Conservation (phyloP, 2,113 vertebrate genomes). For the Pungitius pungitius region DNA sequence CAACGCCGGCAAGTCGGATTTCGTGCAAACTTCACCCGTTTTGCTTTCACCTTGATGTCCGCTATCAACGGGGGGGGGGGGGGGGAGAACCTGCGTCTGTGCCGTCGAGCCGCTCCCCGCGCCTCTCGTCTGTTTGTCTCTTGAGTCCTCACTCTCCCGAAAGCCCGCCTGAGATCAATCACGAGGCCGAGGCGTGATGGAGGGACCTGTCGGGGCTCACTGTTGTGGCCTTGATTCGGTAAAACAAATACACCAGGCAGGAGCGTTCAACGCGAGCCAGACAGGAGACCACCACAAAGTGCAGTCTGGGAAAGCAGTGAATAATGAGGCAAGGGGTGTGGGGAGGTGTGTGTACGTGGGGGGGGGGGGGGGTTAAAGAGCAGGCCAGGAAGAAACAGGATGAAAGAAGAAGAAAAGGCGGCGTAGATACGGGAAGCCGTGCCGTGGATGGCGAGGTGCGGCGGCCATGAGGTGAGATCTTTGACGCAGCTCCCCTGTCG, state of each 20-base stretch:
- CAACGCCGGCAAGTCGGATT: constrained; percentile 37
- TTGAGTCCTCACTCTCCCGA: constrained; percentile 63
- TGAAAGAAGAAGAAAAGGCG: no score
- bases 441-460: no score
- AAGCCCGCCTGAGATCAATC: constrained; percentile 78
- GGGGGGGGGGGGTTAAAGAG: constrained; percentile 56
- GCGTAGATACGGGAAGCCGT: no score
- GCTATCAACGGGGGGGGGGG: background rate
- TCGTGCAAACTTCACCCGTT: constrained; percentile 30
- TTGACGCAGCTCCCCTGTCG: constrained; percentile 42
- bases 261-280: constrained; percentile 45
- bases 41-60: constrained; percentile 38
- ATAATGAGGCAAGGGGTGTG: constrained; percentile 49
- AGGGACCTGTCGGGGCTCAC: constrained; percentile 74
- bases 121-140: constrained; percentile 53
- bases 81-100: background rate
- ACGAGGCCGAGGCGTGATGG: constrained; percentile 71
- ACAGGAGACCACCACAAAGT: constrained; percentile 56
- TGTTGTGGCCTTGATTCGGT: constrained; percentile 76
- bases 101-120: constrained; percentile 5
- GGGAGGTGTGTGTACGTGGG: no score
- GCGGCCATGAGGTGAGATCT: no score
- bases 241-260: constrained; percentile 74
- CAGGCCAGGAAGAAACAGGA: constrained; percentile 44
- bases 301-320: constrained; percentile 41